Evolutionary conservation across 2,797 vertebrate genomes (phyloP), one percentile per base, ranked within the genome.

Genomic region (Mastacembelus armatus): DNA sequence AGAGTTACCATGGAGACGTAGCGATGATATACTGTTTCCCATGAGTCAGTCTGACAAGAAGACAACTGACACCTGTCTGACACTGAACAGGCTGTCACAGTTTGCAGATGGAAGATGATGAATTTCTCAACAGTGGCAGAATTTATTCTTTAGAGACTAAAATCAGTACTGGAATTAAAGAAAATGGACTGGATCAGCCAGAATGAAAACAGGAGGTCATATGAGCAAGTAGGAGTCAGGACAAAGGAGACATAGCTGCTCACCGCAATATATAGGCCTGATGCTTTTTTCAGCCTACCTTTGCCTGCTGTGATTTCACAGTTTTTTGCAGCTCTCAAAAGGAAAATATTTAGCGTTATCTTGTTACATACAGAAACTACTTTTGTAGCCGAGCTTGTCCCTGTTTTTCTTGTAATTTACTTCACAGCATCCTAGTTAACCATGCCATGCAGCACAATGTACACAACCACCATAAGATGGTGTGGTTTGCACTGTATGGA

Each of bases 1-100:
- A 24, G 12, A 27, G 83, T 90, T 86, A 91, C 80, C 73, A 81
- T 80, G 79, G 78, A 77, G 68, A 85, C 64, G 4, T 36, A 19
- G 11, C 22, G 56, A 80, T 49, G 51, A 78, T 48, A 61, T 9
- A n/a, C 38, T 26, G 21, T 59, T 66, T 52, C 35, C 50, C 27
- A 18, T 27, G 26, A 49, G 76, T 61, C 66, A 42, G 45, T 47
- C 35, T 61, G 51, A 80, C 51, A 63, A 16, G 57, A 64, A 47
- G 29, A 55, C 11, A 10, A 55, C 42, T 30, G 29, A 40, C 38
- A 47, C 69, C 42, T 29, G 29, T 49, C 45, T 57, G 52, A 60
- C 33, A 65, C 1, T 4, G 9, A 36, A 66, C 66, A 66, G 47
- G 44, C 68, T 65, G 56, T 71, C 51, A 42, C 4, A 44, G 55